Percentiles rank a stretch among this genome's conserved stretches.
These are phyloP conservation scores for Steinernema khuongi DNA, from an alignment of 1,140 invertebrate genomes.

Conservation along the genomic window DNA sequence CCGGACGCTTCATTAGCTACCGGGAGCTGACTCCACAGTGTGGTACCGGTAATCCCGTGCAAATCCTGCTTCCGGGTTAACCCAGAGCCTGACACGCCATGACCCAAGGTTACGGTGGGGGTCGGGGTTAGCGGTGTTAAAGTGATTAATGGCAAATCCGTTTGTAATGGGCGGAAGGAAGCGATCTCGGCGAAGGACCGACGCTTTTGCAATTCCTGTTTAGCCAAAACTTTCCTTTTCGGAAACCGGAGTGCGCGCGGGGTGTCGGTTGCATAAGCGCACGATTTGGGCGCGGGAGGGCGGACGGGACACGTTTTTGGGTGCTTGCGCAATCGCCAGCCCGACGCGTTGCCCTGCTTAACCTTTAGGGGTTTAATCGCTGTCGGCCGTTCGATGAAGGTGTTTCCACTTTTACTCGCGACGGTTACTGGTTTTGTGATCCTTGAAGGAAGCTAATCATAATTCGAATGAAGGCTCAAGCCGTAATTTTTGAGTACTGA, in stretches of 20 bases:
- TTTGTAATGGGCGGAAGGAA: background rate
- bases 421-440: no score
- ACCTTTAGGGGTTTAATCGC: background rate
- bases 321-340: background rate
- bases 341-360: no score
- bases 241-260: background rate
- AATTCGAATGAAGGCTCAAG: no score
- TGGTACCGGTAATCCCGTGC: no score
- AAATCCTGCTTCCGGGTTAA: no score
- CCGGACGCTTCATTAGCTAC: no score
- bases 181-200: background rate
- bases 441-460: no score
- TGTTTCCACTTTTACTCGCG: no score
- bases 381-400: background rate
- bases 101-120: no score
- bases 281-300: background rate
- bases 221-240: constrained; percentile 9
- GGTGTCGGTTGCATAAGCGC: constrained; percentile 6
- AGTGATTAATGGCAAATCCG: background rate
- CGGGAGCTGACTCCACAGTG: no score
- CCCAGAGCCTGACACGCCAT: no score
- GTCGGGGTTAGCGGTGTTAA: background rate
- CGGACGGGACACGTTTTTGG: background rate
- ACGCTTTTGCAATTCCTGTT: constrained; percentile 11
- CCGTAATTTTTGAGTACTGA: no score